Base-by-base conservation (phyloP, 2,113 vertebrate genomes). In the Lycaon pictus region DNA sequence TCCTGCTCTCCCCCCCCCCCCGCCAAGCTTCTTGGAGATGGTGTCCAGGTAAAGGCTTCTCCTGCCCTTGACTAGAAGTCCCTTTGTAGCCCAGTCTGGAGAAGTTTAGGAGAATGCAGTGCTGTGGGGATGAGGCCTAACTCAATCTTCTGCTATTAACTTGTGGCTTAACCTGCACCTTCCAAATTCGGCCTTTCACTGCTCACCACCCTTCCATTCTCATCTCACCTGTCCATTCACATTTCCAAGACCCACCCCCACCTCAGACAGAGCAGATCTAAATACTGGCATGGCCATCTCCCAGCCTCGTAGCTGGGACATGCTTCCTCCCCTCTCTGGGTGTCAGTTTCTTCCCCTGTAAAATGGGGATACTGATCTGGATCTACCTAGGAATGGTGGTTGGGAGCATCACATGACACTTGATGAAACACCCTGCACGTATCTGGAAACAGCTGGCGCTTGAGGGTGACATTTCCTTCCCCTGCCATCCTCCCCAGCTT, bases 1-100 rank as follows among this genome's bases (percentile, higher is more conserved):
- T 1, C 43, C 6, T 7, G 43, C 43, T 3, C 37, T 1, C 43
- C 43, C 5, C 43, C 43, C 5, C 6, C 43, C 43, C 1, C 43
- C 43, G 58, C 53, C 19, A 77, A n/a, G 20, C 48, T 90, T 77
- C 53, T 65, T 19, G 5, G 48, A 17, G 51, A 71, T n/a, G 11
- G 2, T 25, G 55, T 5, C 29, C n/a, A 58, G 62, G 83, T n/a
- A 19, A 53, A 37, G 32, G 27, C 7, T 11, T 92, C 51, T 53
- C 29, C 13, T 69, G 29, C 48, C 63, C 32, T 27, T 15, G 35
- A 23, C n/a, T 4, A 16, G 65, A 56, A 12, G 65, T 19, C 35
- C 17, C 4, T 37, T 37, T 1, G 51, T 37, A 37, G 43, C 55
- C 29, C 86, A 56, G 37, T 9, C 22, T 15, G 2, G 43, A 62